Percentiles rank a stretch among this genome's conserved stretches.
Conservation (phyloP, 2,113 vertebrate genomes). For the Hypocryptadius cinnamomeus region DNA sequence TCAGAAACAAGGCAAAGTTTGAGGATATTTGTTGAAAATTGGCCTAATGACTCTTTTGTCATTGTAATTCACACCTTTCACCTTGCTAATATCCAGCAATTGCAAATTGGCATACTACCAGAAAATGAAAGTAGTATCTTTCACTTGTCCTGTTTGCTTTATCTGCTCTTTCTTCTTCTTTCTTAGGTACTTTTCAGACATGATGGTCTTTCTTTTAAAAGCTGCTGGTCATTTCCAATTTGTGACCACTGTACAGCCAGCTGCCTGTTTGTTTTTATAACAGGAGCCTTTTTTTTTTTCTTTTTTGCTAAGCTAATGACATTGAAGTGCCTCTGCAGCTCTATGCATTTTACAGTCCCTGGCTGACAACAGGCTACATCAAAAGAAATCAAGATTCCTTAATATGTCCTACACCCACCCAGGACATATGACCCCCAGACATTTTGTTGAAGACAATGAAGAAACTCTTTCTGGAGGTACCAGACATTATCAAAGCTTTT, state of each 20-base stretch:
- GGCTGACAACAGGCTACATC: background rate
- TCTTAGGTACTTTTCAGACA: background rate
- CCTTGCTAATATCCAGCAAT: conserved; percentile 6
- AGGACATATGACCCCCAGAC: background rate
- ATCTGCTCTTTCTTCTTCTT: background rate
- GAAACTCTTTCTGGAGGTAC: background rate
- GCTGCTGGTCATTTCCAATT: background rate
- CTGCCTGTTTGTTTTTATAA: background rate
- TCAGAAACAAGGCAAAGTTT: conserved; percentile 28
- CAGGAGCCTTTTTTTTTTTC: background rate
- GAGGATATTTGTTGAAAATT: conserved; percentile 22
- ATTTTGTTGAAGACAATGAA: background rate
- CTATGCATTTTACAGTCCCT: background rate
- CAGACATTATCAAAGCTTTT: background rate
- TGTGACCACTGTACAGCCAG: background rate
- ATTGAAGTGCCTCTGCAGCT: background rate
- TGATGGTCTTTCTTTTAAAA: background rate
- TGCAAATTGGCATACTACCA: background rate
- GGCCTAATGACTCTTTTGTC: conserved; percentile 28
- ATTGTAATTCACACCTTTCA: conserved; percentile 2
- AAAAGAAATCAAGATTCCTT: background rate
- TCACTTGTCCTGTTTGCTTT: background rate
- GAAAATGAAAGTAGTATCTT: background rate
- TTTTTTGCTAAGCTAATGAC: background rate
- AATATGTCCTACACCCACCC: background rate